These are phyloP conservation scores for Apostichopus japonicus DNA, from an alignment of 35 echinoderm and acorn worm species.

Conservation along the genomic window DNA sequence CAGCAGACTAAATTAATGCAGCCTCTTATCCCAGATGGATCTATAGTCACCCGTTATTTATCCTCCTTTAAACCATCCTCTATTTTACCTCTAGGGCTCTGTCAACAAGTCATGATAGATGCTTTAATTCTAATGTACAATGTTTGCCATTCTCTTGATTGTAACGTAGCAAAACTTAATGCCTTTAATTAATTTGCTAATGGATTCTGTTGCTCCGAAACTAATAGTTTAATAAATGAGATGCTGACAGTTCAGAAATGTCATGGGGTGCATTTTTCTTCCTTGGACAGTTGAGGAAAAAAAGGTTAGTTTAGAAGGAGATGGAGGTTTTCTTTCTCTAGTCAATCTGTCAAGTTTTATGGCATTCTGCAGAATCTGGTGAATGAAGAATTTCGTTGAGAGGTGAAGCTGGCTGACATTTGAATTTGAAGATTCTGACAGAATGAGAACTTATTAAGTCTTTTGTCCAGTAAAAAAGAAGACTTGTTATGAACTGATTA, in stretches of 20 bases:
- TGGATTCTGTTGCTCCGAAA: background rate
- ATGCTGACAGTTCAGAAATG: background rate
- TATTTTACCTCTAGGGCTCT: no score
- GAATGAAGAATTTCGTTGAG: background rate
- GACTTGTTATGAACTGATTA: no score
- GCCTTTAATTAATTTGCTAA: background rate
- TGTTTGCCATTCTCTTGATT: no score
- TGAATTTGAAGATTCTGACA: background rate
- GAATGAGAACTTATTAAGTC: background rate
- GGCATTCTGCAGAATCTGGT: background rate
- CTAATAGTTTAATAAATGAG: background rate
- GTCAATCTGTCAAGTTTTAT: background rate
- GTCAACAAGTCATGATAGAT: no score
- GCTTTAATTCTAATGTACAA: no score
- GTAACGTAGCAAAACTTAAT: no score
- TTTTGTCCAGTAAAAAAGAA: background rate
- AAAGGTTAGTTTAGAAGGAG: background rate
- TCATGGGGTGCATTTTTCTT: conserved; percentile 6
- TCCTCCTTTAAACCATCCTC: no score
- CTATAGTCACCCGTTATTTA: no score
- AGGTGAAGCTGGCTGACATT: conserved; percentile 3
- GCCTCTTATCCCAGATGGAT: no score
- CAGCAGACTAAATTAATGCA: no score
- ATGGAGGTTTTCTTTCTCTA: no score
- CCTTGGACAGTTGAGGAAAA: background rate